Base-by-base conservation (phyloP, 2,888 invertebrate genomes). In the Heliconius hortense region DNA sequence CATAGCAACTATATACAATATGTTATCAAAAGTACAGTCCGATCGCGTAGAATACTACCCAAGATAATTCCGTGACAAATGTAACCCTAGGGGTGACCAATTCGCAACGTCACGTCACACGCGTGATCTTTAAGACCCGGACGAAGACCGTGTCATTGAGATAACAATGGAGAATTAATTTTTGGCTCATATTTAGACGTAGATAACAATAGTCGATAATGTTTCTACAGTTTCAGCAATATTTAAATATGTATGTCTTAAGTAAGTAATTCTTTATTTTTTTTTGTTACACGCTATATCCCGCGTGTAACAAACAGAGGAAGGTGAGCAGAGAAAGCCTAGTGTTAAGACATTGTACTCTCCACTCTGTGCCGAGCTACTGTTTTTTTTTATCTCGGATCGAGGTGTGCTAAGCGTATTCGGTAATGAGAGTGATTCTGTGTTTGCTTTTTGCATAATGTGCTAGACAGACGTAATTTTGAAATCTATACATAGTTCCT, bases 1-100 rank as follows among this genome's bases (percentile, higher is more conserved):
- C 64, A 73, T 72, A 59, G 60, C 39, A 71, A 80, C 72, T 7
- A n/a, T 8, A 13, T 39, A n/a, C 5, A 0, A 64, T 35, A 64
- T 24, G 39, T 56, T 13, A 56, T 69, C 53, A 56, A 15, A 7
- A 24, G 5, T 69, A n/a, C 15, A 69, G n/a, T n/a, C 7, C n/a
- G n/a, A 69, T 69, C 53, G 53, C 76, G 79, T 83, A 84, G 82
- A 84, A 83, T 85, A 85, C 84, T 85, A 85, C 80, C 80, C 77
- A 31, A 43, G 82, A 84, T 84, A 84, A 85, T 83, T 82, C 28
- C 26, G 0, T 28, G 73, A 76, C 76, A 75, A 68, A 66, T 39
- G 13, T 39, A 74, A 71, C 76, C 60, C 62, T 70, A 31, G 56
- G 63, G 53, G 72, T 77, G 69, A 79, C 69, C 78, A 80, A 80